These are phyloP conservation scores for Podilymbus podiceps DNA, from an alignment of 2,113 vertebrate species.

Conservation along the genomic window DNA sequence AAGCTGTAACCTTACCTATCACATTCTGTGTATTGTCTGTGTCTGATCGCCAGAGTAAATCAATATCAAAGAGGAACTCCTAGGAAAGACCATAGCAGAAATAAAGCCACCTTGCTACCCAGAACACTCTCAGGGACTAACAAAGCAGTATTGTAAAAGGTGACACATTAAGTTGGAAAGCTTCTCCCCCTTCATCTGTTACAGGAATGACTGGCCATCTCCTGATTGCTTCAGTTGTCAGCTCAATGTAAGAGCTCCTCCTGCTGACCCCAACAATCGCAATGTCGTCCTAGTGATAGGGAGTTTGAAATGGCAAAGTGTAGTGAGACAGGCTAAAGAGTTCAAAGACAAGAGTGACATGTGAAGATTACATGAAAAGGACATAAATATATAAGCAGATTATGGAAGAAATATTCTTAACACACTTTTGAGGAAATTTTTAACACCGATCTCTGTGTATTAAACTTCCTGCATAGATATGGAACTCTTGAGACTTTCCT, in stretches of 20 bases:
- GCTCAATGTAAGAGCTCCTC: conserved; percentile 11
- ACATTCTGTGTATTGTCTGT: background rate
- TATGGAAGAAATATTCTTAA: background rate
- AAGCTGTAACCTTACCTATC: background rate
- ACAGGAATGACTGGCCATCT: background rate
- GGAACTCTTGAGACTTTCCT: background rate
- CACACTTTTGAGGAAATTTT: background rate
- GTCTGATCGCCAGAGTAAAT: background rate
- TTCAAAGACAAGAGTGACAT: background rate
- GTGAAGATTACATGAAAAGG: background rate
- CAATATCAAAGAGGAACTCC: background rate
- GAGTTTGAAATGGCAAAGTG: background rate
- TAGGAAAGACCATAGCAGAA: background rate
- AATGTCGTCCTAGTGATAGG: background rate
- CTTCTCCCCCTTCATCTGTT: background rate
- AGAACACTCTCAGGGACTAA: background rate
- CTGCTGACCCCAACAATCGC: background rate
- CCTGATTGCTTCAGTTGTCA: background rate
- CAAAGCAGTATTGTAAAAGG: background rate
- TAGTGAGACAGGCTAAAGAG: background rate
- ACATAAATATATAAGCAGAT: background rate
- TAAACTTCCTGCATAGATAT: background rate
- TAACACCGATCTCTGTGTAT: background rate
- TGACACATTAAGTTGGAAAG: background rate
- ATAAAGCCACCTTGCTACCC: background rate